Evolutionary conservation across 2,888 invertebrate species (phyloP).

Genomic region (Epinotia bilunana): DNA sequence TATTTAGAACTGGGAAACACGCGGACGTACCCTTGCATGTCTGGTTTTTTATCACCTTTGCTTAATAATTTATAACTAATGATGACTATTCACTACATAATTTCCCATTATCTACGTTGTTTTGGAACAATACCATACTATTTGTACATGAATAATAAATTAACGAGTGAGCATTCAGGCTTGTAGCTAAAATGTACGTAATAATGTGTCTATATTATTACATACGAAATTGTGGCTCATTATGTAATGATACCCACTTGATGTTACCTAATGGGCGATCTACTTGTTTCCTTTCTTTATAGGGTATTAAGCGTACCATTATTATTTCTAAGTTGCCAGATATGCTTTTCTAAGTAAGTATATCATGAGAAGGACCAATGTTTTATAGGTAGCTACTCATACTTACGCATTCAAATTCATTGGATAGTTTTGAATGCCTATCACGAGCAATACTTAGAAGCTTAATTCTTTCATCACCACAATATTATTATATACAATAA

Average conservation of each 20-base stretch:
- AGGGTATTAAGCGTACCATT: conserved; percentile 22
- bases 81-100: conserved; percentile 55
- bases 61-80: conserved; percentile 50
- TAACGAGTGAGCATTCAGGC: conserved; percentile 59
- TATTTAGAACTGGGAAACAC: conserved; percentile 13
- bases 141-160: conserved; percentile 69
- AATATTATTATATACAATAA: too few species aligned
- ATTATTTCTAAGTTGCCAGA: conserved; percentile 19
- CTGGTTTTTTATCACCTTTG: conserved; percentile 31
- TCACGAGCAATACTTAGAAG: too few species aligned
- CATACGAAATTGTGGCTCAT: conserved; percentile 40
- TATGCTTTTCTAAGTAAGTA: background rate
- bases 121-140: conserved; percentile 56
- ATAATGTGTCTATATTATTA: conserved; percentile 41
- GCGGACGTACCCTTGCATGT: conserved; percentile 25
- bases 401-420: background rate
- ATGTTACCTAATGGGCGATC: conserved; percentile 25
- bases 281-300: conserved; percentile 30
- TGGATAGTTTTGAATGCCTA: background rate
- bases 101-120: conserved; percentile 56
- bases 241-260: conserved; percentile 34
- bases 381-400: background rate
- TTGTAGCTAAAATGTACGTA: conserved; percentile 38
- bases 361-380: background rate
- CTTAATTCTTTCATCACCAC: too few species aligned